Base-by-base conservation (phyloP, 2,113 vertebrate genomes). In the Labrus mixtus region DNA sequence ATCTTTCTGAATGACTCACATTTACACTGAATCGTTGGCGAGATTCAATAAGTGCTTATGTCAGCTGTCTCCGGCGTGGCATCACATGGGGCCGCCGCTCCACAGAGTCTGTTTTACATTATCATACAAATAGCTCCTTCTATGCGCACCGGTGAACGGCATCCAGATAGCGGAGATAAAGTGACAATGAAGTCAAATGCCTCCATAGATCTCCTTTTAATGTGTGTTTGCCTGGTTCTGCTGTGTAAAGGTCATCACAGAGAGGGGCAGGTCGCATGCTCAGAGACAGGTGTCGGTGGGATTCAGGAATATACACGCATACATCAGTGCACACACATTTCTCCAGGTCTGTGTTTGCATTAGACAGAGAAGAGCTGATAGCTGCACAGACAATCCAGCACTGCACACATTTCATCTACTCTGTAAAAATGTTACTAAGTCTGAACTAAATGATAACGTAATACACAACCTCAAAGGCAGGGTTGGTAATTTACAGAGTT, bases 121-220 rank as follows among this genome's bases (percentile, higher is more conserved):
- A 86, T 71, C 77, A 86, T 84, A 84, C 69, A 85, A 90, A 89
- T 80, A 82, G 73, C 67, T 78, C 46, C 58, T 53, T 64, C 62
- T 37, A 1, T 20, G 59, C 29, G 29, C 5, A 70, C 54, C 37
- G 16, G 56, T 43, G 62, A 64, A 51, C 45, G 10, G 7, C 48
- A 3, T 33, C 46, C 60, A 53, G 59, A 65, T 19, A 57, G 43
- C 25, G 0, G 46, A 82, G 61, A 84, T 53, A 54, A 82, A 60
- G 68, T 75, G 84, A 82, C 83, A 72, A 64, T 70, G 23, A 51
- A 68, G 62, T 57, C 63, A 43, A 63, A 79, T 25, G 56, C 39
- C 65, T 68, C 68, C 64, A 62, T 68, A 65, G 54, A 87, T 68
- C 73, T 75, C 36, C 19, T 58, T 51, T 68, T 69, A 56, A 67